Evolutionary conservation across 1,140 invertebrate species (phyloP).

Genomic region (Trialeurodes vaporariorum): DNA sequence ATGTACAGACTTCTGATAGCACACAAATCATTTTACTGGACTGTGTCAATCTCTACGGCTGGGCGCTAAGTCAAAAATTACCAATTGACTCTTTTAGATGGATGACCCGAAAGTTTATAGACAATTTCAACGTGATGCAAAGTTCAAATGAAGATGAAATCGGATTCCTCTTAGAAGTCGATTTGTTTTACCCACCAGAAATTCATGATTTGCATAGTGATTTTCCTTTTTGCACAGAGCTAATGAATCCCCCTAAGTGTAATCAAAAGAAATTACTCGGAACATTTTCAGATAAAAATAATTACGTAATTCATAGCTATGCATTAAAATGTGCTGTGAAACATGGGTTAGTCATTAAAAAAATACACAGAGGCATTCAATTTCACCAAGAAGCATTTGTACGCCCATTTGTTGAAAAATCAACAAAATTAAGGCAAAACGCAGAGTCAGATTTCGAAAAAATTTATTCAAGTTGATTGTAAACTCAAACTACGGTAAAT

Average conservation of each 20-base stretch:
- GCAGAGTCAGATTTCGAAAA: constrained; percentile 30
- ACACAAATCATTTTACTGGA: constrained; percentile 38
- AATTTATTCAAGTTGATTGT: constrained; percentile 34
- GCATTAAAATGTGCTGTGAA: too few relatives aligned
- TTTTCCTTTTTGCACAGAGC: too few relatives aligned
- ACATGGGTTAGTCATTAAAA: constrained; percentile 27
- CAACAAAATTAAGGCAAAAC: constrained; percentile 24
- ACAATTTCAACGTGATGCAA: constrained; percentile 30
- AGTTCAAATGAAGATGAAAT: too few relatives aligned
- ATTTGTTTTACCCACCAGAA: too few relatives aligned
- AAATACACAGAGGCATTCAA: constrained; percentile 29
- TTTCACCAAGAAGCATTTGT: constrained; percentile 31
- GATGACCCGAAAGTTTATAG: constrained; percentile 26
- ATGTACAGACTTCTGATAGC: constrained; percentile 29
- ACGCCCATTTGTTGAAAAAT: constrained; percentile 31
- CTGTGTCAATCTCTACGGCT: constrained; percentile 44
- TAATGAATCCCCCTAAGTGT: too few relatives aligned
- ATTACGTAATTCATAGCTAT: constrained; percentile 31
- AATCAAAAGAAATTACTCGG: constrained; percentile 20
- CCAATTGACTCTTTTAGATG: constrained; percentile 37
- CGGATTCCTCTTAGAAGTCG: too few relatives aligned
- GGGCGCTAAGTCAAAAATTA: constrained; percentile 36
- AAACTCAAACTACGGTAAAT: constrained; percentile 32
- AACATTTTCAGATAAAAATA: constrained; percentile 19
- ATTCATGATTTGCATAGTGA: too few relatives aligned